These are phyloP conservation scores for Platysteira castanea DNA, from an alignment of 2,113 vertebrate genomes.

Conservation along the genomic window DNA sequence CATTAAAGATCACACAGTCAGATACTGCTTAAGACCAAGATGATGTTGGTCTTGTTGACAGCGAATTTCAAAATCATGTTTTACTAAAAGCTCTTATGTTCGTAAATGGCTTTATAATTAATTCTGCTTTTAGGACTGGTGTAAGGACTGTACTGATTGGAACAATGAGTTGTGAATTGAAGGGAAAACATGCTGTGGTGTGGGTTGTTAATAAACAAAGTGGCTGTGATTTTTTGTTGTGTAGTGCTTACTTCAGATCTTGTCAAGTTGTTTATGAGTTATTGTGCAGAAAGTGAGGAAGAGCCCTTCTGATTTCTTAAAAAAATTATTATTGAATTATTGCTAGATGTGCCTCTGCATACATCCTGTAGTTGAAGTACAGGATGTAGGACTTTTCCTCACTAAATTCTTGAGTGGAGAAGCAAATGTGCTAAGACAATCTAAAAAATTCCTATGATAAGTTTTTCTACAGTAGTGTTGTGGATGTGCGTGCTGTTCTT, in stretches of 20 bases:
- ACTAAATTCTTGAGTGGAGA: not conserved
- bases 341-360: not conserved
- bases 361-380: not conserved
- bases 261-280: accelerated
- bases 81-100: not conserved
- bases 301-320: not conserved
- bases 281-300: not conserved
- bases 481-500: not conserved
- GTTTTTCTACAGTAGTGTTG: not conserved
- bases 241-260: not conserved
- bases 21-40: not conserved
- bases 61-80: not conserved
- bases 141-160: not conserved
- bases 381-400: not conserved
- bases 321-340: not conserved
- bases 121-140: not conserved
- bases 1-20: not conserved
- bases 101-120: not conserved
- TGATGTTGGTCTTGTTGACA: not conserved
- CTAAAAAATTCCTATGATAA: not conserved
- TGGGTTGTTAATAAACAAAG: not conserved
- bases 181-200: not conserved
- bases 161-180: not conserved
- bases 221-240: not conserved
- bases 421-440: not conserved